Conservation (phyloP, 2,888 invertebrate genomes). For the Cosmia trapezina region DNA sequence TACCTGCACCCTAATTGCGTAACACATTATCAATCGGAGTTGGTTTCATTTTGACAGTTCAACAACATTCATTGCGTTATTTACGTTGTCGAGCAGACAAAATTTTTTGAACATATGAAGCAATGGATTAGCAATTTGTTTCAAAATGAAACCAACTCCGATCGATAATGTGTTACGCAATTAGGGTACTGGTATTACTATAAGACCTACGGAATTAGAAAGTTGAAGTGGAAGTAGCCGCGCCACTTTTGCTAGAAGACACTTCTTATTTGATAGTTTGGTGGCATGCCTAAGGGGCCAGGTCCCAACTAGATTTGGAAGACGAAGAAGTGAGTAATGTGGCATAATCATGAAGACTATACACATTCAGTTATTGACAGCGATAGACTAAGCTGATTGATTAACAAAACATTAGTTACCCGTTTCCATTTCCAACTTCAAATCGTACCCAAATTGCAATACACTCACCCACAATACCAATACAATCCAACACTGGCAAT, state of each 20-base stretch:
- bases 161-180: too few relatives aligned
- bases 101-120: too few relatives aligned
- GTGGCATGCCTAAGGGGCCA: neutral
- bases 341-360: too few relatives aligned
- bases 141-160: too few relatives aligned
- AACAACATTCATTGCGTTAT: too few relatives aligned
- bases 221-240: neutral
- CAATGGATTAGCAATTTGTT: too few relatives aligned
- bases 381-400: neutral
- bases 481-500: conserved; percentile 39
- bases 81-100: too few relatives aligned
- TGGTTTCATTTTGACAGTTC: too few relatives aligned
- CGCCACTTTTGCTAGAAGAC: neutral
- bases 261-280: neutral
- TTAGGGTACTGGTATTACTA: too few relatives aligned
- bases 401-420: neutral
- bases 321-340: neutral
- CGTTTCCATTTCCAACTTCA: neutral
- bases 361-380: neutral
- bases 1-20: too few relatives aligned
- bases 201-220: neutral
- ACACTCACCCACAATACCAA: conserved; percentile 14
- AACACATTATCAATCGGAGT: too few relatives aligned
- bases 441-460: conserved; percentile 9
- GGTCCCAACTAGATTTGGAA: neutral